phyloP scores from a whole-genome alignment of 1,140 invertebrate species.

The Drosophila funebris region DNA sequence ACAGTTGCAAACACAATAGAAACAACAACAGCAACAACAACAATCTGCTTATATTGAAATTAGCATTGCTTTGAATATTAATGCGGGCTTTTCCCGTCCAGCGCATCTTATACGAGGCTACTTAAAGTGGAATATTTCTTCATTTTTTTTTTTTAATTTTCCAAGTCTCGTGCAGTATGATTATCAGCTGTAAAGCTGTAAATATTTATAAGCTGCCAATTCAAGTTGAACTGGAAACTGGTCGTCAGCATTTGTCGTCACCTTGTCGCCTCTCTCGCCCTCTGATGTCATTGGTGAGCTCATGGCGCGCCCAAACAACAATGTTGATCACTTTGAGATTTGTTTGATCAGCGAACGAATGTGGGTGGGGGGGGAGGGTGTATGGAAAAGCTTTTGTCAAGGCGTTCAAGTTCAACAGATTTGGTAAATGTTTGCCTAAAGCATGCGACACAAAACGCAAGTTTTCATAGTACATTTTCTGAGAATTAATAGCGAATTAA shows the following conservation, averaged over 20 bases:
- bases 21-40: slow-evolving; percentile 41
- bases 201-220: slow-evolving; percentile 69
- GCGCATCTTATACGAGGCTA: slow-evolving; percentile 23
- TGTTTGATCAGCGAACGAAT: background rate
- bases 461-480: too few relatives aligned
- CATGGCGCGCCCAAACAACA: slow-evolving; percentile 18
- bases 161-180: slow-evolving; percentile 10
- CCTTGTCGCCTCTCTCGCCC: slow-evolving; percentile 41
- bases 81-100: slow-evolving; percentile 50
- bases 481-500: too few relatives aligned
- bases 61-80: slow-evolving; percentile 79
- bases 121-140: slow-evolving; percentile 28
- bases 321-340: background rate
- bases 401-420: slow-evolving; percentile 40
- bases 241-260: slow-evolving; percentile 12
- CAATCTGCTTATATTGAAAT: slow-evolving; percentile 38
- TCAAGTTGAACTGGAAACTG: slow-evolving; percentile 72
- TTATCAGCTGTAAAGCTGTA: slow-evolving; percentile 58
- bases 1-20: slow-evolving; percentile 52
- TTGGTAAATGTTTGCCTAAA: background rate
- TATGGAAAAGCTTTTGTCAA: slow-evolving; percentile 43
- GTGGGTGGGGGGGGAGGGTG: background rate
- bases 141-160: slow-evolving; percentile 28
- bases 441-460: slow-evolving; percentile 14
- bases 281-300: slow-evolving; percentile 64